These are phyloP conservation scores for Pristionchus fissidentatus DNA, from an alignment of 2,888 invertebrate species.

Conservation along the genomic window DNA sequence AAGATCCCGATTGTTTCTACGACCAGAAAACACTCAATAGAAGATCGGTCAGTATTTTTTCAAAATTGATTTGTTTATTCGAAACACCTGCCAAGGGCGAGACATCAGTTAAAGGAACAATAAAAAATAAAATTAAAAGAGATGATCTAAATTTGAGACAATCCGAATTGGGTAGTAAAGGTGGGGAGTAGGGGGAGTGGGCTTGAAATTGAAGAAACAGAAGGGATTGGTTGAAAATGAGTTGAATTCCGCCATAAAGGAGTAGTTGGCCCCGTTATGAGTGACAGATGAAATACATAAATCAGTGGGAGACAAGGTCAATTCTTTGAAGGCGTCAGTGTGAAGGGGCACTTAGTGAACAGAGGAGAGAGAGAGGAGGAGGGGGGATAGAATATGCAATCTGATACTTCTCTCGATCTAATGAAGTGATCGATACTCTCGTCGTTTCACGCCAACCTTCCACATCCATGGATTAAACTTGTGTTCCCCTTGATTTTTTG, in stretches of 20 bases:
- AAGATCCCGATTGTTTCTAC: conserved; percentile 47
- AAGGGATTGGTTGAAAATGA: too few relatives aligned
- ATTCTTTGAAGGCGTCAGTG: conserved; percentile 22
- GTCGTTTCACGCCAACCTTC: not conserved
- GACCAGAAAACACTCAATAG: conserved; percentile 45
- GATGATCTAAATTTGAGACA: too few relatives aligned
- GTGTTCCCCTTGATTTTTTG: not conserved
- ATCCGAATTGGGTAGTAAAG: too few relatives aligned
- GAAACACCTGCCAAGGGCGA: too few relatives aligned
- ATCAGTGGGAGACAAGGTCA: conserved; percentile 28
- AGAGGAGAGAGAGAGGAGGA: conserved; percentile 14
- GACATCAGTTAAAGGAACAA: not conserved
- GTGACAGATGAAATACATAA: conserved; percentile 2
- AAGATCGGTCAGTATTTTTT: conserved; percentile 29
- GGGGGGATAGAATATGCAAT: conserved; percentile 5
- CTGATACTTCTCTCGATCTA: not conserved
- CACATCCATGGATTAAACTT: not conserved
- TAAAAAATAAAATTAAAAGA: not conserved
- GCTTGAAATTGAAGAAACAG: too few relatives aligned
- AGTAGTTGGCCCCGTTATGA: not conserved
- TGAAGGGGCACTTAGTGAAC: not conserved
- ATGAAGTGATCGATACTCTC: not conserved
- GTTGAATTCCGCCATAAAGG: too few relatives aligned
- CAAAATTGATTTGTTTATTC: too few relatives aligned
- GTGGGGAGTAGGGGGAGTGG: too few relatives aligned